phyloP scores from a whole-genome alignment of 1,140 invertebrate genomes.

The Drosophila yakuba region DNA sequence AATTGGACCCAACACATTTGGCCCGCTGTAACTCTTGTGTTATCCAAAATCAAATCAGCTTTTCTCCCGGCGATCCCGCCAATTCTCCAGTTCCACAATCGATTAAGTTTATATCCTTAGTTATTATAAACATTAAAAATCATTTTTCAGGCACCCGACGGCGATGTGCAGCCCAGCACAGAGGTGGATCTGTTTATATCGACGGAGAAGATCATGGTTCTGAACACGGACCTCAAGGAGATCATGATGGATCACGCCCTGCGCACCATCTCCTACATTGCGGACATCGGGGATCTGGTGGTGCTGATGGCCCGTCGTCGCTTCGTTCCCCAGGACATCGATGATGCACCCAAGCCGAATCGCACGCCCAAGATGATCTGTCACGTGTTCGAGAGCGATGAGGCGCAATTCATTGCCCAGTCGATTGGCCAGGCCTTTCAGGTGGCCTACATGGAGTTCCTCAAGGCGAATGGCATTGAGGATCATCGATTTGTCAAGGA shows the following conservation, averaged over 20 bases:
- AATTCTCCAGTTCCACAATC: not conserved
- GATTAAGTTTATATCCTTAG: not conserved
- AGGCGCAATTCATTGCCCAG: slow-evolving; percentile 99
- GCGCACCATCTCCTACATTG: slow-evolving; percentile 98
- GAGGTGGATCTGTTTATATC: slow-evolving; percentile 99
- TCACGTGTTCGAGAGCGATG: slow-evolving; percentile 99
- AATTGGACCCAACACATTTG: slow-evolving; percentile 28
- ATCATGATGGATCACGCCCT: slow-evolving; percentile 99
- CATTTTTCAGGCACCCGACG: slow-evolving; percentile 95
- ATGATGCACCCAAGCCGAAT: slow-evolving; percentile 88
- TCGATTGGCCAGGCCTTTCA: slow-evolving; percentile 99
- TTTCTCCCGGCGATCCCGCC: not conserved
- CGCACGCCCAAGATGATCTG: slow-evolving; percentile 99
- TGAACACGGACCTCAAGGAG: slow-evolving; percentile 99
- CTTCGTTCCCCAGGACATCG: slow-evolving; percentile 90
- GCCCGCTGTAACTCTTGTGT: slow-evolving; percentile 30
- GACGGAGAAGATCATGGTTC: slow-evolving; percentile 99
- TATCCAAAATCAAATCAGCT: slow-evolving; percentile 16
- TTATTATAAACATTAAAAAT: not conserved
- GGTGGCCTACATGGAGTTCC: slow-evolving; percentile 99
- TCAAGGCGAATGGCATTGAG: slow-evolving; percentile 99
- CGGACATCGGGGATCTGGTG: slow-evolving; percentile 99
- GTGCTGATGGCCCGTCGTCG: slow-evolving; percentile 98
- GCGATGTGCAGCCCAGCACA: slow-evolving; percentile 99
- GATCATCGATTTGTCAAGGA: slow-evolving; percentile 99